phyloP scores from a whole-genome alignment of 2,888 invertebrate genomes.

The Aspidapion aeneum region DNA sequence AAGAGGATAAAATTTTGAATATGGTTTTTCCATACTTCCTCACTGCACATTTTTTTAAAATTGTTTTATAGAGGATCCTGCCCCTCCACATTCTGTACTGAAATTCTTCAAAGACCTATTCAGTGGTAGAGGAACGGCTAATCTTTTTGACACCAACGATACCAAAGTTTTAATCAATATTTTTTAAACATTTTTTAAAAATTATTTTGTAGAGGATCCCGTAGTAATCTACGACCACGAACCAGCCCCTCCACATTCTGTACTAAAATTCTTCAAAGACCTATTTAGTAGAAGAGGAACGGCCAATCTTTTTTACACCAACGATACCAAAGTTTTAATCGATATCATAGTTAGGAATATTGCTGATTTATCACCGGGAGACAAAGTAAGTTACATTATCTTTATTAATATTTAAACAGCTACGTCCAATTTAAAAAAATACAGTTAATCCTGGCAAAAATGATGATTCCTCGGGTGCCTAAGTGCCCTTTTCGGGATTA shows the following conservation, averaged over 20 bases:
- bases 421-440: too few relatives aligned
- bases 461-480: too few relatives aligned
- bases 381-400: conserved; percentile 57
- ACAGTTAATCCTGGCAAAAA: too few relatives aligned
- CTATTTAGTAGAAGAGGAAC: conserved; percentile 76
- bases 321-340: conserved; percentile 89
- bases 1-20: too few relatives aligned
- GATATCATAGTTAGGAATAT: conserved; percentile 91
- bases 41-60: too few relatives aligned
- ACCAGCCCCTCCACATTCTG: conserved; percentile 76
- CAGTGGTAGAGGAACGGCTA: conserved; percentile 71
- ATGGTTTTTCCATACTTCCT: too few relatives aligned
- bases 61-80: too few relatives aligned
- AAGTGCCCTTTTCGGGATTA: too few relatives aligned
- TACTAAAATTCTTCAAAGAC: conserved; percentile 80
- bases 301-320: conserved; percentile 88
- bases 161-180: conserved; percentile 92
- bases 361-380: conserved; percentile 85
- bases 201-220: conserved; percentile 85
- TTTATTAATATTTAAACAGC: too few relatives aligned
- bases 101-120: conserved; percentile 89
- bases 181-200: too few relatives aligned
- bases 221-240: conserved; percentile 81
- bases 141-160: conserved; percentile 92
- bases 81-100: conserved; percentile 74